These are phyloP conservation scores for Casuarius casuarius DNA, from an alignment of 2,113 vertebrate species.

Conservation along the genomic window DNA sequence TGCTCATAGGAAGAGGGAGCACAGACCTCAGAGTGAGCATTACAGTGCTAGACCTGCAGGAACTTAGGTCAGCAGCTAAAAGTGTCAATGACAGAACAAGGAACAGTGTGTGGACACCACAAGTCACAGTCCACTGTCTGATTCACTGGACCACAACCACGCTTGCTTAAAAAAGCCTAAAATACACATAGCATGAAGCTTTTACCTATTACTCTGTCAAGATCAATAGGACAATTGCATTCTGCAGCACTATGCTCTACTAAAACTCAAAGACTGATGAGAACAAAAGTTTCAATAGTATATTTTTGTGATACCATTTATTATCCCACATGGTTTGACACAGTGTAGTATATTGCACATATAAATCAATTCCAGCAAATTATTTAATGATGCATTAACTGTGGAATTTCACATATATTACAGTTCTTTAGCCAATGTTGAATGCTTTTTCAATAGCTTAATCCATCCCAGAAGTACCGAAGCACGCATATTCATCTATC, in stretches of 20 bases:
- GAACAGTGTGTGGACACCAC: not conserved
- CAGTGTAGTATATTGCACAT: conserved; percentile 61
- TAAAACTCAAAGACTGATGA: conserved; percentile 67
- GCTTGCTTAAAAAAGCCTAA: conserved; percentile 9
- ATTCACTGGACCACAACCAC: not conserved
- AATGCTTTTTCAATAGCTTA: conserved; percentile 73
- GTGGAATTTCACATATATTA: conserved; percentile 72
- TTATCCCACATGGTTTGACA: conserved; percentile 67
- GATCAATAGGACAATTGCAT: conserved; percentile 15
- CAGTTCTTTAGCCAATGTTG: conserved; percentile 61
- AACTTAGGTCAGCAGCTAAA: not conserved
- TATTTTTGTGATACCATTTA: conserved; percentile 71
- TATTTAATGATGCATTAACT: conserved; percentile 79
- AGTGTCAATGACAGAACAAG: conserved; percentile 43
- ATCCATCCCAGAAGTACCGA: conserved; percentile 69
- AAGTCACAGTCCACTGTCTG: not conserved
- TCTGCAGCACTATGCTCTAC: conserved; percentile 26
- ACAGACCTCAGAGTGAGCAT: not conserved
- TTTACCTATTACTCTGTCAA: conserved; percentile 1
- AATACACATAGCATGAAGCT: conserved; percentile 30
- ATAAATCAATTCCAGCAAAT: conserved; percentile 76
- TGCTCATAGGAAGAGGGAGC: not conserved
- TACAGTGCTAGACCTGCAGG: not conserved
- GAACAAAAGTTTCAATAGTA: conserved; percentile 60
- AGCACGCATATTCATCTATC: conserved; percentile 67